These are phyloP conservation scores for Arctopsyche grandis DNA, from an alignment of 1,140 invertebrate genomes.

Conservation along the genomic window DNA sequence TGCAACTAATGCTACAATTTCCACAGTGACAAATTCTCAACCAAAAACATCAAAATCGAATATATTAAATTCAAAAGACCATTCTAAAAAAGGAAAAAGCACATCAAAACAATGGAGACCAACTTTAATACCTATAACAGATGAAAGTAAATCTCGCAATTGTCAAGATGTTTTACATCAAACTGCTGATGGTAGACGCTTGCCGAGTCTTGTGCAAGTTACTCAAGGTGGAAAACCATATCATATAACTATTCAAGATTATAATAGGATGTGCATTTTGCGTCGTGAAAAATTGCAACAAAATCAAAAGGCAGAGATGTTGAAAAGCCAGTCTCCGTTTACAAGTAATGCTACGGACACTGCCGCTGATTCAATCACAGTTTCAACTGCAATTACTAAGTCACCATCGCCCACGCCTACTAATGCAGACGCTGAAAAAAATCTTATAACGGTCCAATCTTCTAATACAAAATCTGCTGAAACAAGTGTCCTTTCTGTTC, in stretches of 20 bases:
- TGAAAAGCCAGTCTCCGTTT: conserved; percentile 53
- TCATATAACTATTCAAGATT: conserved; percentile 75
- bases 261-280: conserved; percentile 76
- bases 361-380: conserved; percentile 59
- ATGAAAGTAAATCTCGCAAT: conserved; percentile 57
- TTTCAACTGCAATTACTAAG: conserved; percentile 42
- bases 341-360: conserved; percentile 59
- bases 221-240: conserved; percentile 73
- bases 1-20: conserved; percentile 48
- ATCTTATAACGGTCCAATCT: background rate
- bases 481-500: background rate
- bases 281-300: conserved; percentile 71
- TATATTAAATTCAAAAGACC: conserved; percentile 56
- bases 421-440: conserved; percentile 11
- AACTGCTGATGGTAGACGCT: conserved; percentile 67
- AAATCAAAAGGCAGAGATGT: conserved; percentile 57
- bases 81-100: conserved; percentile 65
- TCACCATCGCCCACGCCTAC: conserved; percentile 16
- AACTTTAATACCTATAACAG: conserved; percentile 73
- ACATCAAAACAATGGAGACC: conserved; percentile 73
- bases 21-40: conserved; percentile 43
- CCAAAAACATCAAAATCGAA: conserved; percentile 45
- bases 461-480: conserved; percentile 23
- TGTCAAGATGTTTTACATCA: conserved; percentile 65
- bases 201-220: conserved; percentile 70